Base-by-base conservation (phyloP, 2,113 vertebrate species). In the Semnopithecus entellus region DNA sequence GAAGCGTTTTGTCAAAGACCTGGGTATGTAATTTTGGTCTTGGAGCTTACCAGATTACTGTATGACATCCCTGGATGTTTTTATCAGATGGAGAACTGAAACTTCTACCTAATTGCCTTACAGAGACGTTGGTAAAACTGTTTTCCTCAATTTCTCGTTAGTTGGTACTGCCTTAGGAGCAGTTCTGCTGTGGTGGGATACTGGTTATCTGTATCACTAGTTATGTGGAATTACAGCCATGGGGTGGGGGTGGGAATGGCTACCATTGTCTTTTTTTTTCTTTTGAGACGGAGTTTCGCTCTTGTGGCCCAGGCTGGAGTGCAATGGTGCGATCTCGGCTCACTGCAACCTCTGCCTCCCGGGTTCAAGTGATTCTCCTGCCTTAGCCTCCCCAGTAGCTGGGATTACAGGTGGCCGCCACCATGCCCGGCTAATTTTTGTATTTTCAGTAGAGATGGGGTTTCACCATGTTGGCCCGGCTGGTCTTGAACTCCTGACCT, bases 1-100 rank as follows among this genome's bases (percentile, higher is more conserved):
- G 99, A 99, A 99, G 96, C 98, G 99, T 40, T 99, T 99, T 93
- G 98, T 99, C 96, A 99, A 99, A 88, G 99, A 98, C 91, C 94
- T 99, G 95, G 99, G 99, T 99, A 98, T 97, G 99, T 79, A 16
- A 40, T 52, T 88, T 70, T 96, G 73, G 4, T 38, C 10, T 91
- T 70, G 35, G 66, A 79, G 30, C 80, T 50, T 76, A 72, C 70
- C 61, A 88, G 70, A 40, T 93, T 75, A 79, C 50, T 81, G 35
- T 66, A 61, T 95, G 81, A 88, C 27, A 66, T 86, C 45, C 32
- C 9, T 27, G 40, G 72, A 55, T 94, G n/a, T 80, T 95, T 96
- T 96, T 90, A 23, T 84, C 72, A 70, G 17, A 78, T 52, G 73
- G 76, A 94, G 90, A 95, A 57, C 40, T 88, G 91, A 90, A 88